Evolutionary conservation across 2,888 invertebrate genomes (phyloP), one percentile per base, ranked within the genome.

Genomic region (Macrophya alboannulata): DNA sequence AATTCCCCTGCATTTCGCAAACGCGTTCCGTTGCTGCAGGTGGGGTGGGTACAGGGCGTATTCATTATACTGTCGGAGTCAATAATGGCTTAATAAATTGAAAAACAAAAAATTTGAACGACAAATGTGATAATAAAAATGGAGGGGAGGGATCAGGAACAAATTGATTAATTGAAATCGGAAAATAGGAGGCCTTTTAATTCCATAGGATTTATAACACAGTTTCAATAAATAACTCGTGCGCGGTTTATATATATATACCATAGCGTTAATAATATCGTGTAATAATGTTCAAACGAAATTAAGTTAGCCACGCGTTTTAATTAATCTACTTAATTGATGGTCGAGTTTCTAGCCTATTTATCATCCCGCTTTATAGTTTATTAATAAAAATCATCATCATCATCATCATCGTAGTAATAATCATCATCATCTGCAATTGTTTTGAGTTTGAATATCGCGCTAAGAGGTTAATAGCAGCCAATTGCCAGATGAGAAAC

Each of bases 391-490:
- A 12, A 25, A 62, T 62, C 25, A 62, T 10, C 9, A 12, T 31
- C 9, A 25, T 25, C 12, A 62, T 25, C 12, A 62, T 25, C 9
- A 25, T 31, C 9, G 3, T 31, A 25, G 25, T 62, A 21, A 62
- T 31, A 21, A 25, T 25, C 25, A 62, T 25, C 12, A 62, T 25
- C 21, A 25, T 31, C 21, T 31, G 62, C 62, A 62, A 62, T 62
- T 62, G 62, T 62, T 62, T 62, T 25, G 25, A 21, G 62, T 62
- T 62, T 62, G 25, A 62, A 62, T 10, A 62, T 62, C 62, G 62
- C 25, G 12, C 62, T 10, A 71, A 71, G 40, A 71, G 71, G 71
- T 40, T 71, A 71, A 71, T 71, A 71, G 40, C 71, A 37, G 40
- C 17, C 37, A 71, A 71, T 37, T 71, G 71, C 71, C n/a, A 17